phyloP scores from a whole-genome alignment of 2,113 vertebrate genomes.

The Neopipo cinnamomea region DNA sequence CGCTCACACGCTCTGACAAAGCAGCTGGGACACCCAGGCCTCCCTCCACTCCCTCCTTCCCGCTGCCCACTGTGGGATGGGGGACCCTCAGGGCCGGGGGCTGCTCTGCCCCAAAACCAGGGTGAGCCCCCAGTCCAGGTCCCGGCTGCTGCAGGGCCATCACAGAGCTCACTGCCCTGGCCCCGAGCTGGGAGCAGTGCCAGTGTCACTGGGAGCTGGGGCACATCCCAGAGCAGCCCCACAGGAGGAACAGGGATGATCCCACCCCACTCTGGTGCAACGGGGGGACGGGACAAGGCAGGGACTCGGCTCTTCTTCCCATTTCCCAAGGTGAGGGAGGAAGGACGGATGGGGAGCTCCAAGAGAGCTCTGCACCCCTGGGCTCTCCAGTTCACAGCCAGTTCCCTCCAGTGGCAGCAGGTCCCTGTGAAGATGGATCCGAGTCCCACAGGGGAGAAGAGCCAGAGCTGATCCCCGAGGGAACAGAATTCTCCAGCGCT shows the following conservation, averaged over 20 bases:
- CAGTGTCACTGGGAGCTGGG: neutral
- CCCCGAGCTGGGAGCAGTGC: neutral
- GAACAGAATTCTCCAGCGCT: fast-evolving
- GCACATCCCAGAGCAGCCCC: neutral
- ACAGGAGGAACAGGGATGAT: neutral
- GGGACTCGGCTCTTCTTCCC: neutral
- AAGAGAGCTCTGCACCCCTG: neutral
- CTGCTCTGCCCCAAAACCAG: neutral
- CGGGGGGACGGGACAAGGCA: fast-evolving
- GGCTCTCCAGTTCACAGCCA: neutral
- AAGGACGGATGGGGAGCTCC: fast-evolving
- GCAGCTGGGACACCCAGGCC: neutral
- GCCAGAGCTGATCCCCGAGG: neutral
- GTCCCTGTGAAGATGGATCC: neutral
- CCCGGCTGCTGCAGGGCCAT: neutral
- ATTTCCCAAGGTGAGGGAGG: neutral
- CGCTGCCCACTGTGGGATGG: fast-evolving
- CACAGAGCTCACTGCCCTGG: neutral
- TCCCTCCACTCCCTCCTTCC: neutral
- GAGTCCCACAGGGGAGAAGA: neutral
- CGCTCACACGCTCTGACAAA: neutral
- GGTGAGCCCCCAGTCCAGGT: fast-evolving
- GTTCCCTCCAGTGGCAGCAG: fast-evolving
- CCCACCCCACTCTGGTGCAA: neutral
- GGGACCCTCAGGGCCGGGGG: fast-evolving